Percentiles rank a stretch among this genome's conserved stretches.
phyloP scores from a whole-genome alignment of 2,797 vertebrate genomes.

The Gadopsis bispinosus region DNA sequence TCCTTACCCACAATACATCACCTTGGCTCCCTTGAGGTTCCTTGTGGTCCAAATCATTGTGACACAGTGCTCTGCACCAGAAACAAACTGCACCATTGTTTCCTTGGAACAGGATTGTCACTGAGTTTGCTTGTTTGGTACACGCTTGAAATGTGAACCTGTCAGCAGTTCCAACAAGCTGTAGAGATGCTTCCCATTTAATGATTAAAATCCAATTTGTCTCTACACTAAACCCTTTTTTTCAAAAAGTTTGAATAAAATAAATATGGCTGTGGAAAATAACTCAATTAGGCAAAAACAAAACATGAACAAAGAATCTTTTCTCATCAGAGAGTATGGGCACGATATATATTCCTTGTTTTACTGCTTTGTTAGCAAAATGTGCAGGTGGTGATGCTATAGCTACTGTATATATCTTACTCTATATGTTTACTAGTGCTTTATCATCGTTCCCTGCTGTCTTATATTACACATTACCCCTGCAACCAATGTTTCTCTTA shows the following conservation, averaged over 20 bases:
- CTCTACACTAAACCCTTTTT: conserved; percentile 21
- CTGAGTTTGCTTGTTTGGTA: conserved; percentile 21
- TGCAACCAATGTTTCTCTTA: conserved; percentile 41
- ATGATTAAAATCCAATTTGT: conserved; percentile 54
- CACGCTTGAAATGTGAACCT: conserved; percentile 25
- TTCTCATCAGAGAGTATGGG: conserved; percentile 18
- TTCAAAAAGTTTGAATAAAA: conserved; percentile 30
- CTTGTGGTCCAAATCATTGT: conserved; percentile 42
- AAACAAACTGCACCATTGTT: conserved; percentile 43
- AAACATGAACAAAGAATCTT: conserved; percentile 39
- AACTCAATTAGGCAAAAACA: conserved; percentile 37
- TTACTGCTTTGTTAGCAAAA: conserved; percentile 49
- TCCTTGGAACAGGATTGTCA: conserved; percentile 20
- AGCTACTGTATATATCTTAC: conserved; percentile 33
- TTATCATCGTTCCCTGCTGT: conserved; percentile 62
- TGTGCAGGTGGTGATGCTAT: conserved; percentile 45
- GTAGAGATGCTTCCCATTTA: conserved; percentile 39
- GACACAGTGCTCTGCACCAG: conserved; percentile 35
- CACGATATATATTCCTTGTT: conserved; percentile 18
- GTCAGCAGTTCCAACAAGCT: conserved; percentile 34
- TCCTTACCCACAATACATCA: conserved; percentile 42
- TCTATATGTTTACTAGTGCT: conserved; percentile 51
- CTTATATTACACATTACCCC: conserved; percentile 55
- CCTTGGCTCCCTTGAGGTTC: conserved; percentile 17
- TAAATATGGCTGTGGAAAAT: conserved; percentile 31